Percentiles rank a stretch among this genome's conserved stretches.
Evolutionary conservation across 2,113 vertebrate species (phyloP).

Genomic region (Archocentrus centrarchus): DNA sequence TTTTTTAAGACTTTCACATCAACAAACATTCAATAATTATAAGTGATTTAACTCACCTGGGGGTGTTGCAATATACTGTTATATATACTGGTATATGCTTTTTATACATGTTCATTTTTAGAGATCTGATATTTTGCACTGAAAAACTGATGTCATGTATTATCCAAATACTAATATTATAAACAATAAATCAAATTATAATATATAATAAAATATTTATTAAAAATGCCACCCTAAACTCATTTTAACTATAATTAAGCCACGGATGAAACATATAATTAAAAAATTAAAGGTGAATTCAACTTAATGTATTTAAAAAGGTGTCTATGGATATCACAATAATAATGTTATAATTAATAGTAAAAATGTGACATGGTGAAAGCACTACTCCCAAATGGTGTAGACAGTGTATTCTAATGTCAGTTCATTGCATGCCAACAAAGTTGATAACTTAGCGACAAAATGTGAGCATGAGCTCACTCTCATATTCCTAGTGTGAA

Average conservation of each 20-base stretch:
- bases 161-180: neutral
- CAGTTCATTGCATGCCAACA: neutral
- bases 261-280: neutral
- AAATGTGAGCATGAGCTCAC: neutral
- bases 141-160: neutral
- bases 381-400: neutral
- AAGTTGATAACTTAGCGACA: neutral
- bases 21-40: neutral
- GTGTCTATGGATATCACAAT: rapidly evolving
- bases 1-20: neutral
- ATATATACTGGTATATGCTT: no score
- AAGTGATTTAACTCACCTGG: neutral
- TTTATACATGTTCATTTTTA: neutral
- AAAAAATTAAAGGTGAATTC: neutral
- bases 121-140: neutral
- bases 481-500: neutral
- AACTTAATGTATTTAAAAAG: neutral
- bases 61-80: no score
- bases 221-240: neutral
- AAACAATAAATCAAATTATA: neutral
- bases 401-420: neutral
- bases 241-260: neutral
- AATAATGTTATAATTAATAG: neutral
- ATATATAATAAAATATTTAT: neutral
- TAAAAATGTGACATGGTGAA: neutral